Evolutionary conservation across 1,140 invertebrate genomes (phyloP), one percentile per base, ranked within the genome.

Genomic region (Eupeodes corollae): DNA sequence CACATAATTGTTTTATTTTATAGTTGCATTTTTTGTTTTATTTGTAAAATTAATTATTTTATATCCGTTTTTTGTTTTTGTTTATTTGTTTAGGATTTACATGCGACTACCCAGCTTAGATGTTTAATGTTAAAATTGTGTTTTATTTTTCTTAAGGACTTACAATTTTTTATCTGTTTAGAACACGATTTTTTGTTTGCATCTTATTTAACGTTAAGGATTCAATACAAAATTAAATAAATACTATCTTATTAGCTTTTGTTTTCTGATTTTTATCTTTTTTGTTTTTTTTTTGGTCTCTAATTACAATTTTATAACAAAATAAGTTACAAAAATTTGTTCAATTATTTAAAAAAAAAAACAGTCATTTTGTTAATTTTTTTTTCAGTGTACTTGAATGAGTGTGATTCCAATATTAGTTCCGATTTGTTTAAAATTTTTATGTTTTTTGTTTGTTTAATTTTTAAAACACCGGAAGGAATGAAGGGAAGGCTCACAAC

Each of bases 81-180:
- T 62, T 61, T 61, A 61, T 60, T 61, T 26, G 58, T 61, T 61
- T 61, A 57, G 62, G 60, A 60, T 67, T 67, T 67, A 67, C 63
- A 67, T 67, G 63, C 63, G 63, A 67, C 63, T 67, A 67, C 63
- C 63, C 63, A 67, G 63, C 61, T 67, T 67, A 67, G 63, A 66
- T 67, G 61, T 53, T 38, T 63, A 18, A 14, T 16, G 11, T 58
- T 63, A 12, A 60, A 52, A 54, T 61, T 52, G 50, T 48, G 37
- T 46, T 53, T 55, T 46, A 33, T 46, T 45, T 48, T 45, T 32
- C 44, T 45, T 45, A 45, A 45, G 44, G 8, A 21, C 34, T 45
- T 35, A 42, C n/a, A 32, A 32, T 34, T 44, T 44, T 19, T 33
- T 26, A 26, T 26, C 21, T 26, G 21, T 26, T 26, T 26, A 26